Base-by-base conservation (phyloP, 2,888 invertebrate species). In the Eilema depressum region DNA sequence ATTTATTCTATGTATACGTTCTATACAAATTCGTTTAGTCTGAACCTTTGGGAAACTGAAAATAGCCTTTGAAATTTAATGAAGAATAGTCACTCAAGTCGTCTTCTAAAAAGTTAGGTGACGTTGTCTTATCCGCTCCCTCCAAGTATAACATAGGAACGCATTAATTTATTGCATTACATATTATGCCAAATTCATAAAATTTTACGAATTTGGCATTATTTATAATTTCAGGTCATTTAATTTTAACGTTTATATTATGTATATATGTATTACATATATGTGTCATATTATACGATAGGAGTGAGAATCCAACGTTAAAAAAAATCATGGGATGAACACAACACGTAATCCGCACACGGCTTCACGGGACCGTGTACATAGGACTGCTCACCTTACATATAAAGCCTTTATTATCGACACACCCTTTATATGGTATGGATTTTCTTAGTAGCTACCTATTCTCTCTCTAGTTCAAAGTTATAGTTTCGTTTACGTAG, bases 331-430 rank as follows among this genome's bases (percentile, higher is more conserved):
- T 1, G 20, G 53, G n/a, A 41, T 17, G 3, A 47, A 47, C 47
- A 2, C 7, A n/a, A 8, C 53, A 47, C 47, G 47, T 66, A 59
- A 66, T 41, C 41, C 59, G 59, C 59, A 59, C 66, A 59, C 59
- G 41, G 59, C 33, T 59, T 33, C 59, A 37, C 14, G 0, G 8
- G 33, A 59, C 12, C 20, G 37, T 66, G 59, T 66, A 26, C 41
- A 57, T 59, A 66, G 59, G 41, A 59, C 59, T 59, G 41, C 41
- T 41, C 59, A 59, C 37, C 59, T 59, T 57, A 66, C 59, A 57
- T 37, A 57, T 57, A 23, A 57, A 56, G 56, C 33, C 25, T n/a
- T 53, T 28, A 4, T 11, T 12, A 1, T 14, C 37, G 26, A 26
- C 26, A 14, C 41, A 12, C n/a, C 25, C 26, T 11, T 14, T 12